Base-by-base conservation (phyloP, 2,113 vertebrate species). In the Macrotis lagotis region DNA sequence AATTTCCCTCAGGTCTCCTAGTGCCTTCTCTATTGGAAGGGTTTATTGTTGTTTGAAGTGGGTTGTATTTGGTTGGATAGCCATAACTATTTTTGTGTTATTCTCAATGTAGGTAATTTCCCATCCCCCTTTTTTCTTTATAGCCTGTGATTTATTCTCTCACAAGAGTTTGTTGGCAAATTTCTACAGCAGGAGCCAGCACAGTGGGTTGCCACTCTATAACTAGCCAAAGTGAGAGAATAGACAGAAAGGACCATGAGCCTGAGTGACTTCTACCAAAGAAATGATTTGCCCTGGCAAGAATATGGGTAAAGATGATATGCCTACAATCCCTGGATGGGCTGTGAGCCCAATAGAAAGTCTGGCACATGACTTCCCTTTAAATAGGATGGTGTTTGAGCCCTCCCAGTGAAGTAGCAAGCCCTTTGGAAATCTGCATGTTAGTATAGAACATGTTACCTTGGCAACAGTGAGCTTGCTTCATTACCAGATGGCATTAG, bases 401-500 rank as follows among this genome's bases (percentile, higher is more conserved):
- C 44, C 2, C 92, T 93, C 48, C 0, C 16, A 0, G 74, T 93
- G 90, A 50, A 10, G n/a, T 24, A 97, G 96, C 11, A 55, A 95
- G 95, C 95, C 95, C 96, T 92, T 50, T 44, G 51, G 91, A 96
- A 74, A 53, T 50, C 91, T 89, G 92, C 89, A 51, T 90, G 93
- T 97, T 52, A 3, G 93, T 89, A 25, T 44, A 90, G 93, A 55
- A 94, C 52, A 90, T 44, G 97, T 98, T 97, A 90, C 97, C 97
- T 91, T 97, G 96, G 94, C 94, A 98, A 98, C 97, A 6, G 88
- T 94, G 92, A 95, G 66, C 95, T 50, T 0, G 24, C 95, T 96
- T 96, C 97, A 95, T 95, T 94, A 96, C 92, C 97, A 97, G 97
- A 96, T 98, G 97, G 97, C 95, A 92, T 96, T 94, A 95, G 96